These are phyloP conservation scores for Stictocephala bisonia DNA, from an alignment of 2,888 invertebrate species.

Conservation along the genomic window DNA sequence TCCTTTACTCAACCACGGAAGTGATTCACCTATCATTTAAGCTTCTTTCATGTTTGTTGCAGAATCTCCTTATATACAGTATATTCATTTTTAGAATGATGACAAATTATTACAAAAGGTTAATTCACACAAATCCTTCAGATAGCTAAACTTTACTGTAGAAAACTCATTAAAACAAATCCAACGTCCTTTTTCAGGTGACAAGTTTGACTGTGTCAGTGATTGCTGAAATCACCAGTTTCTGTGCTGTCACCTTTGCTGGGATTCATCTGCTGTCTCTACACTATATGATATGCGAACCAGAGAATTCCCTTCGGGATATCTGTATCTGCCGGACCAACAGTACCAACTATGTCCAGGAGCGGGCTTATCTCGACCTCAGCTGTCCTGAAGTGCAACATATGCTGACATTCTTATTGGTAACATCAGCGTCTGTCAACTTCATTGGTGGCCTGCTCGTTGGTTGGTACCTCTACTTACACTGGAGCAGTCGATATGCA, in stretches of 20 bases:
- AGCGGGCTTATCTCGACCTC: conserved; percentile 63
- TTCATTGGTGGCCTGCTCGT: conserved; percentile 63
- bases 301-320: conserved; percentile 63
- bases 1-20: too few species aligned
- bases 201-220: conserved; percentile 64
- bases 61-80: too few species aligned
- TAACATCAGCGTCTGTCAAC: conserved; percentile 64
- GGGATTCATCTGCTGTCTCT: conserved; percentile 64
- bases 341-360: conserved; percentile 44
- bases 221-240: conserved; percentile 63
- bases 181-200: conserved; percentile 60
- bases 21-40: too few species aligned
- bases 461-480: conserved; percentile 65
- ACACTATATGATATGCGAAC: conserved; percentile 64
- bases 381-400: conserved; percentile 64
- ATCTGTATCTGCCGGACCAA: conserved; percentile 64
- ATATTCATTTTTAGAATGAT: too few species aligned
- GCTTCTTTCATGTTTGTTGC: too few species aligned
- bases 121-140: too few species aligned
- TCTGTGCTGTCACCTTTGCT: conserved; percentile 64
- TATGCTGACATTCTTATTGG: conserved; percentile 64
- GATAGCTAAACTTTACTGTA: too few species aligned
- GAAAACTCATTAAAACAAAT: too few species aligned
- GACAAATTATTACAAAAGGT: too few species aligned
- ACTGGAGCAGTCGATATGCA: conserved; percentile 65